Evolutionary conservation across 2,797 vertebrate species (phyloP).

Genomic region (Pelochelys cantorii): DNA sequence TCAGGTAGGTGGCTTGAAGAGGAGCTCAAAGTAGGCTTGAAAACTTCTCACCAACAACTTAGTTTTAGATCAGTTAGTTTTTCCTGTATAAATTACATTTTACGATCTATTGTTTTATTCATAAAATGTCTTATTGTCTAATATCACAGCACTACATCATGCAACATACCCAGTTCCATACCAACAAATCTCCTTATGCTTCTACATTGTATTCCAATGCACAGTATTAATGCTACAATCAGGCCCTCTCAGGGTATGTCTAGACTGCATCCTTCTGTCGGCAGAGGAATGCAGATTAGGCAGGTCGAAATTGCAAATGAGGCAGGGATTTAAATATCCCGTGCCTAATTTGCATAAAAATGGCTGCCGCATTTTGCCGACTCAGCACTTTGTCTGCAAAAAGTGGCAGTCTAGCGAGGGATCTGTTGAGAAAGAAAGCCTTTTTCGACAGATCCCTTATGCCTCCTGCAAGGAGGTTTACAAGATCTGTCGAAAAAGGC

Average conservation of each 20-base stretch:
- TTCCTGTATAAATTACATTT: slow-evolving; percentile 21
- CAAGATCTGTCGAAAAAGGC: no score
- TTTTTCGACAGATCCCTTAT: no score
- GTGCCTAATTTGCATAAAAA: no score
- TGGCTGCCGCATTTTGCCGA: no score
- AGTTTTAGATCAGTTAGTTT: background rate
- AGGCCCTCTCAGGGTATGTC: background rate
- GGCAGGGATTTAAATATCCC: no score
- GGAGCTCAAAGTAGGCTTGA: background rate
- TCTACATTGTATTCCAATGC: slow-evolving; percentile 49
- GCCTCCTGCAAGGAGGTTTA: no score
- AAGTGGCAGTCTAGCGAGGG: no score
- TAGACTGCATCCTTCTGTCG: no score
- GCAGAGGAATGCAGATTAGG: no score
- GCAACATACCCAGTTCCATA: slow-evolving; percentile 49
- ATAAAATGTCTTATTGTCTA: slow-evolving; percentile 37
- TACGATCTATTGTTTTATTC: slow-evolving; percentile 64
- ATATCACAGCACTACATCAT: slow-evolving; percentile 58
- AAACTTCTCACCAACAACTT: background rate
- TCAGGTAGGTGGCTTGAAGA: background rate
- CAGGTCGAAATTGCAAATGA: no score
- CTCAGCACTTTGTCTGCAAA: no score
- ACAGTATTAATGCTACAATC: slow-evolving; percentile 47
- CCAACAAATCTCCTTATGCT: slow-evolving; percentile 65
- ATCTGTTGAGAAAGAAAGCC: no score